Conservation (phyloP, 1,140 invertebrate genomes). For the Zaprionus africanus region DNA sequence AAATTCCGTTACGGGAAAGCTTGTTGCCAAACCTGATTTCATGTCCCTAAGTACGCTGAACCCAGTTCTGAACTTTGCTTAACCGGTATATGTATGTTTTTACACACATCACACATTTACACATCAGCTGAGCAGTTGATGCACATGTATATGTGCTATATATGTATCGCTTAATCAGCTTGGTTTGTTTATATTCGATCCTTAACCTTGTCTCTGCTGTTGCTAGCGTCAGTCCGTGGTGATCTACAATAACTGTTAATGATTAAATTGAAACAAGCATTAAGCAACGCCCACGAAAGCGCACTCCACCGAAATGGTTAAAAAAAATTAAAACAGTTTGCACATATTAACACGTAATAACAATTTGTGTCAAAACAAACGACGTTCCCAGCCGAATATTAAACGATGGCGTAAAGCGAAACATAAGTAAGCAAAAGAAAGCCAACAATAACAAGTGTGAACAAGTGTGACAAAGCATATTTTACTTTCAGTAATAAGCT, state of each 20-base stretch:
- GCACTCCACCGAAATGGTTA: slow-evolving; percentile 1
- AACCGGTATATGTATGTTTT: slow-evolving; percentile 16
- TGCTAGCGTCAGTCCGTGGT: not conserved
- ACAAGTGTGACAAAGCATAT: slow-evolving; percentile 8
- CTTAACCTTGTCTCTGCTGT: not conserved
- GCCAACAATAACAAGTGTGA: slow-evolving; percentile 27
- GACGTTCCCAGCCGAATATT: slow-evolving; percentile 50
- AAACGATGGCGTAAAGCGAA: slow-evolving; percentile 34
- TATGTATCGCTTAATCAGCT: not conserved
- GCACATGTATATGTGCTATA: not conserved
- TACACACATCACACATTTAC: not conserved
- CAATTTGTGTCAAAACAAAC: slow-evolving; percentile 62
- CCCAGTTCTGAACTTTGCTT: slow-evolving; percentile 6
- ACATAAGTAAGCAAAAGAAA: slow-evolving; percentile 56
- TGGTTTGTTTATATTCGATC: not conserved
- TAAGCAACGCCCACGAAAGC: not conserved
- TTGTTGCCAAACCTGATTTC: slow-evolving; percentile 17
- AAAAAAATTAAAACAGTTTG: slow-evolving; percentile 46
- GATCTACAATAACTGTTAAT: not conserved
- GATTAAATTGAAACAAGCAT: slow-evolving; percentile 16
- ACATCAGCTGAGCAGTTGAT: not conserved
- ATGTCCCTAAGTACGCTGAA: slow-evolving; percentile 26
- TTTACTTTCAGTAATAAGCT: slow-evolving; percentile 53
- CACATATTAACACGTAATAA: slow-evolving; percentile 72
- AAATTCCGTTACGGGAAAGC: slow-evolving; percentile 11